These are phyloP conservation scores for Taphrorychus bicolor DNA, from an alignment of 2,888 invertebrate species.

Conservation along the genomic window DNA sequence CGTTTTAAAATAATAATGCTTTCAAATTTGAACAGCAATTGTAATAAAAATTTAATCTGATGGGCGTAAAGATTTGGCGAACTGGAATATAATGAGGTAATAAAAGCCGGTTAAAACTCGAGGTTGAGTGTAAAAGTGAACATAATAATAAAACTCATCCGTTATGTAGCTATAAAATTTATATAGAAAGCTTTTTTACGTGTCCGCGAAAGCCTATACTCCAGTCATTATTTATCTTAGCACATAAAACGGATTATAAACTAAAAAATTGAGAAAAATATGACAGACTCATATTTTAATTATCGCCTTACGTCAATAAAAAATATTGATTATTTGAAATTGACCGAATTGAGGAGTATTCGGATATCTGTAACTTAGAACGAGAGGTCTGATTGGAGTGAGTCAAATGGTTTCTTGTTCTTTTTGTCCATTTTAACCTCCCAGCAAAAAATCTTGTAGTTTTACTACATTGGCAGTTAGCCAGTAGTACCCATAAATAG, in stretches of 20 bases:
- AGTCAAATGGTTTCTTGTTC: too few relatives aligned
- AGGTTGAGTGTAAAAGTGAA: constrained; percentile 16
- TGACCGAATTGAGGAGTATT: too few relatives aligned
- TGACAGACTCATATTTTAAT: too few relatives aligned
- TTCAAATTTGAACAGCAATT: background rate
- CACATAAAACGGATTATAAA: background rate
- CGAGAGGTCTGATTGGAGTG: too few relatives aligned
- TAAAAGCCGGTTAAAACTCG: constrained; percentile 11
- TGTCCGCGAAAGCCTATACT: background rate
- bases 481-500: too few relatives aligned
- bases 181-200: constrained; percentile 19
- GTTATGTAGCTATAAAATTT: constrained; percentile 16
- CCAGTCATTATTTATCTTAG: background rate
- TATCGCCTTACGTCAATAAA: too few relatives aligned
- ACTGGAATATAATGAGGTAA: constrained; percentile 18
- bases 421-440: too few relatives aligned
- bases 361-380: too few relatives aligned
- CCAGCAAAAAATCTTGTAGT: too few relatives aligned
- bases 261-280: background rate
- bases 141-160: constrained; percentile 19
- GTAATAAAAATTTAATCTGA: constrained; percentile 1
- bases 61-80: background rate
- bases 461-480: too few relatives aligned
- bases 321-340: too few relatives aligned
- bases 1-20: background rate